These are phyloP conservation scores for Anas platyrhynchos DNA, from an alignment of 2,113 vertebrate genomes.

Conservation along the genomic window DNA sequence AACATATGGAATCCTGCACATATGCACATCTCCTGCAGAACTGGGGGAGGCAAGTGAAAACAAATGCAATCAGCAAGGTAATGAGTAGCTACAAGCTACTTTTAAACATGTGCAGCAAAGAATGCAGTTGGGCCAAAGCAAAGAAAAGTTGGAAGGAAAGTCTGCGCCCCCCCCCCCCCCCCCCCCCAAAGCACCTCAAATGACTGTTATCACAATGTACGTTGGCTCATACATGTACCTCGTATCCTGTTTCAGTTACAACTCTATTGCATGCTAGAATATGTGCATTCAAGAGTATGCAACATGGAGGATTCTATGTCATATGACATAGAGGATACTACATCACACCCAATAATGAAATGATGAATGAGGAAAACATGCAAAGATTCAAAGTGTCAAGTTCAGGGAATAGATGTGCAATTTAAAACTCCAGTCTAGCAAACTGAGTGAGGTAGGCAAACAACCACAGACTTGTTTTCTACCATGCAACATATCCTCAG, in stretches of 20 bases:
- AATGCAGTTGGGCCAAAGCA: not conserved
- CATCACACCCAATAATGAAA: not conserved
- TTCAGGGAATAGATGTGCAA: not conserved
- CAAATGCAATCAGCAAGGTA: not conserved
- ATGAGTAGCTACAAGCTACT: not conserved
- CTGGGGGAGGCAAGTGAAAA: not conserved
- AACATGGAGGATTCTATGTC: not conserved
- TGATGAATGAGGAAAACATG: not conserved
- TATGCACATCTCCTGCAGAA: not conserved
- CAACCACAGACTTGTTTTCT: not conserved
- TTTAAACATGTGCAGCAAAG: not conserved
- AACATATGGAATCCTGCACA: constrained; percentile 36
- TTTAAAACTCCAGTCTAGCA: not conserved
- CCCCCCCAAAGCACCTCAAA: not conserved
- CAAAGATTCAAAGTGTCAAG: not conserved
- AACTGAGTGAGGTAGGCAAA: not conserved
- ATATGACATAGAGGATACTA: not conserved
- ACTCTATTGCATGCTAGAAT: not conserved
- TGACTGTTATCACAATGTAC: not conserved
- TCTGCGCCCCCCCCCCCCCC: too few relatives aligned
- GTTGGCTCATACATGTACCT: not conserved
- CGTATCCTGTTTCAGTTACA: not conserved
- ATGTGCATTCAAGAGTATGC: not conserved
- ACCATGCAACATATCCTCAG: not conserved
- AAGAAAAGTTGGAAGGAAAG: not conserved